Evolutionary conservation across 37 sponge, comb jelly and placozoan genomes (phyloP), one percentile per base, ranked within the genome.

Genomic region (Axinella damicornis): DNA sequence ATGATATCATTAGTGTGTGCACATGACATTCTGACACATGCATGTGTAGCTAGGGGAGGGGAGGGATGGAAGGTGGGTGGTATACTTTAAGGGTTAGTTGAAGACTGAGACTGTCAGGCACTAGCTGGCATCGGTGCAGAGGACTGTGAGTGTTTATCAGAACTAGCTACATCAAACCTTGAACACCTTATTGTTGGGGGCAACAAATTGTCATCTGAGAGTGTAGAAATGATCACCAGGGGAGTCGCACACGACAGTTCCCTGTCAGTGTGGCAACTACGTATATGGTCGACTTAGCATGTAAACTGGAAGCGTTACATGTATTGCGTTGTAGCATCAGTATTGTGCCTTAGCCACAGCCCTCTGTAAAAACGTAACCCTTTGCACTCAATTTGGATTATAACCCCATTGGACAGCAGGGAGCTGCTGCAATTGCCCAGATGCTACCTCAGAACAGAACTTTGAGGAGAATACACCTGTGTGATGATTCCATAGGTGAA

Each of bases 201-300:
- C 68, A 33, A 34, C 33, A 30, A 30, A 31, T 67, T 67, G 68
- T 33, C 28, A 6, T 33, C 68, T 28, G 68, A 67, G 27, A 34
- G 68, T 33, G 68, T 67, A 67, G 68, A 34, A 12, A 34, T 6
- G 9, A 34, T 67, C 27, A 34, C 28, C 33, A 67, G 33, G 12
- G 68, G 68, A 67, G 34, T 67, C 19, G 28, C 34, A 30, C 33
- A 67, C 68, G 28, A 67, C 68, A 30, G 32, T 67, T 33, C 68
- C 12, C 68, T 46, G 4, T 46, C 9, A 46, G 46, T 9, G 9
- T 46, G 46, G 46, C 46, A 46, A 9, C 4, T 46, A n/a, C n/a
- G n/a, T n/a, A n/a, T n/a, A 9, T 46, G 46, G 9, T 46, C 46
- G 9, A 9, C 4, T 46, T 46, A 46, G 46, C 46, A 46, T 33